Evolutionary conservation across 2,797 vertebrate species (phyloP).

Genomic region (Corythornis leucogaster): DNA sequence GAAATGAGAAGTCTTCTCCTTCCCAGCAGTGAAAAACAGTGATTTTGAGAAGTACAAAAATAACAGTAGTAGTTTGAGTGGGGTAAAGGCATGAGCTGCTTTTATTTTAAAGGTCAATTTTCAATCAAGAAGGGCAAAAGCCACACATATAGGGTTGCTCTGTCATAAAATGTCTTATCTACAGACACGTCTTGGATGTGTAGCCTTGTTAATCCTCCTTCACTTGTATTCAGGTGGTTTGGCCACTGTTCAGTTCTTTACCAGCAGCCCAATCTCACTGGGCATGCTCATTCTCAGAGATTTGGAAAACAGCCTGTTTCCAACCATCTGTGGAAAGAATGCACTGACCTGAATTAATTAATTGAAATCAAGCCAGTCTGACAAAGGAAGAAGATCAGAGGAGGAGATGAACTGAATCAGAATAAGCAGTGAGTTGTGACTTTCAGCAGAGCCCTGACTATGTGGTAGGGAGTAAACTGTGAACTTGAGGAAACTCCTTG

Average conservation of each 20-base stretch:
- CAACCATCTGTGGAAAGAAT: slow-evolving; percentile 5
- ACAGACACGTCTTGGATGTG: neutral
- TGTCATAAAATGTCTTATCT: neutral
- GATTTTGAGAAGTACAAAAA: neutral
- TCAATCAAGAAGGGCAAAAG: neutral
- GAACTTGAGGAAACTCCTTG: neutral
- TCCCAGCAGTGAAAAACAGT: neutral
- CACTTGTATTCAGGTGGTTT: neutral
- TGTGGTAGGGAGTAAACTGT: fast-evolving
- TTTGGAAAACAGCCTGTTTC: slow-evolving; percentile 6
- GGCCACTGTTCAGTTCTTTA: neutral
- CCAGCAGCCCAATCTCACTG: neutral
- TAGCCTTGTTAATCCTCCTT: neutral
- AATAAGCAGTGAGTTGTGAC: neutral
- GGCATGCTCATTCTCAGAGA: neutral
- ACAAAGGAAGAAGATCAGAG: neutral
- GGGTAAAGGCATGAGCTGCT: neutral
- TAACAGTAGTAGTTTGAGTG: neutral
- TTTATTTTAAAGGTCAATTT: neutral
- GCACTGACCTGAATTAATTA: slow-evolving; percentile 32
- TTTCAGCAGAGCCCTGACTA: neutral
- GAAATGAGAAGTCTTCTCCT: neutral
- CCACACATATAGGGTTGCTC: neutral
- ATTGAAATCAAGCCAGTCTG: slow-evolving; percentile 9
- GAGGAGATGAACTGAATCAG: neutral